Percentiles rank a stretch among this genome's conserved stretches.
Evolutionary conservation across 2,888 invertebrate genomes (phyloP).

Genomic region (Rutpela maculata): DNA sequence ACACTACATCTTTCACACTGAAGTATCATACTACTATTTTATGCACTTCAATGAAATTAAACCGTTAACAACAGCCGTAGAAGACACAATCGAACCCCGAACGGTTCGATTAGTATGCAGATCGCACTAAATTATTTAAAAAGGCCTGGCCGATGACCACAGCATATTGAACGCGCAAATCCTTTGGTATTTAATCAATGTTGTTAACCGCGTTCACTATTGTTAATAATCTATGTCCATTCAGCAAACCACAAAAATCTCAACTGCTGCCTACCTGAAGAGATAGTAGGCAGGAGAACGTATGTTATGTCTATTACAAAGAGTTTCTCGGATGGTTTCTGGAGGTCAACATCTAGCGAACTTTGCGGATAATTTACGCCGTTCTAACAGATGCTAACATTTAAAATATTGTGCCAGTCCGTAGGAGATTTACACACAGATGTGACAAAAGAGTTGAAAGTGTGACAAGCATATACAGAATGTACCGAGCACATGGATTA

Average conservation of each 20-base stretch:
- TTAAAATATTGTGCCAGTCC: background rate
- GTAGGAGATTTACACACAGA: background rate
- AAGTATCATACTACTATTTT: too few species aligned
- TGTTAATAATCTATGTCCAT: background rate
- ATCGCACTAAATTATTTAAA: background rate
- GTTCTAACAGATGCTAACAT: background rate
- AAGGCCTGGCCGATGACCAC: background rate
- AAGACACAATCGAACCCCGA: background rate
- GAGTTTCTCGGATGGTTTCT: background rate
- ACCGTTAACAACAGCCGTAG: background rate
- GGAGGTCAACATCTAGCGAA: background rate
- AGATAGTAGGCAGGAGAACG: background rate
- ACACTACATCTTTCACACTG: background rate
- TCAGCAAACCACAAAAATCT: constrained; percentile 2
- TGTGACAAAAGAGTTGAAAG: background rate
- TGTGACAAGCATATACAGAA: background rate
- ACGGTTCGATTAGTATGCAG: background rate
- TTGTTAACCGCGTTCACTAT: background rate
- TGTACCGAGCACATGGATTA: too few species aligned
- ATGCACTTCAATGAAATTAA: background rate
- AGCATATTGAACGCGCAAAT: background rate
- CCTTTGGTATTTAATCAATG: constrained; percentile 3
- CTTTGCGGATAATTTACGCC: background rate
- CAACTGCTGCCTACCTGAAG: constrained; percentile 2
- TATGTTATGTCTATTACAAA: background rate